Evolutionary conservation across 2,888 invertebrate species (phyloP), one percentile per base, ranked within the genome.

Genomic region (Parnassius orleans): DNA sequence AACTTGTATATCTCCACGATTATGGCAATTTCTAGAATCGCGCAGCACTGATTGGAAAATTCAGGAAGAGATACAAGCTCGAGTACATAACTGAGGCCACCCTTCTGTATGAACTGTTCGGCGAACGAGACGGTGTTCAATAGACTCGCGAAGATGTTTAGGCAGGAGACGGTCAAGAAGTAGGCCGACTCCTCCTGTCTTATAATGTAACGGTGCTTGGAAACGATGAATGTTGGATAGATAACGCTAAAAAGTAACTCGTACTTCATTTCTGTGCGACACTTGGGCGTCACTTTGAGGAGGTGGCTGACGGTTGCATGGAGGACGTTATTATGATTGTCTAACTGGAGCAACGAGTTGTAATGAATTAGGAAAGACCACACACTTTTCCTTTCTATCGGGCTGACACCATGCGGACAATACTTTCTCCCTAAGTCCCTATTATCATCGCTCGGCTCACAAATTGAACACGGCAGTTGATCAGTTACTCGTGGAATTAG

Each of bases 311-410:
- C 93, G 0, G 93, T 87, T 0, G 90, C 83, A 68, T 93, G 93
- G n/a, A 93, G 84, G 0, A 94, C 85, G 54, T 81, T 80, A 2
- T 87, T 84, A 7, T 92, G 86, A 65, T 94, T 92, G 53, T 93
- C 92, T 7, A 92, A 79, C 62, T 90, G 86, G n/a, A 94, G 77
- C 47, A 94, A 69, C 0, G 93, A 93, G 68, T 87, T 86, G 74
- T 94, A 94, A 59, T 93, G 86, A 50, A 93, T 92, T 0, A 94
- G 78, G 68, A 93, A 94, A 0, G 93, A 91, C 93, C 93, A 93
- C 10, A 86, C 80, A 65, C 81, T 84, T 68, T 86, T 86, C 47
- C 86, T 79, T 43, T 87, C 87, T 2, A 83, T 68, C 0, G 83
- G 77, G 14, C 78, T 76, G 47, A 81, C 77, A 9, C 79, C 79